A percentile compares a stretch with the other conserved stretches of the same genome.
phyloP scores from a whole-genome alignment of 2,113 vertebrate genomes.

The Psettodes erumei region DNA sequence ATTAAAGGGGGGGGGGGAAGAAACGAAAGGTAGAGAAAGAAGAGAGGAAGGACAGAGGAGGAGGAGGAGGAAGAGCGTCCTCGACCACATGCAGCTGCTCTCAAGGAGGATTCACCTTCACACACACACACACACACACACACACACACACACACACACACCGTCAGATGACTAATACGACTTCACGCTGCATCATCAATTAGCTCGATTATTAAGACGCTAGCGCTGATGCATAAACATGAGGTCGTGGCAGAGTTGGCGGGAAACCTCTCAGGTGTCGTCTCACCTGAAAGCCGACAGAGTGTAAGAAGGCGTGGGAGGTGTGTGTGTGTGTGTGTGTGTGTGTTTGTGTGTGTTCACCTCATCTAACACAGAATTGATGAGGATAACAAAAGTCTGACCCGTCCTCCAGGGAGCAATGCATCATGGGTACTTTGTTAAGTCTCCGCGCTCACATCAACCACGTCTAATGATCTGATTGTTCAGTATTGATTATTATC shows the following conservation, averaged over 20 bases:
- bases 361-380: no score
- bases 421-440: slow-evolving; percentile 47
- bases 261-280: no score
- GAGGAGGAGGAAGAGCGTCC: background rate
- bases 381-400: no score
- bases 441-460: no score
- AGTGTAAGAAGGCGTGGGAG: background rate
- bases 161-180: slow-evolving; percentile 16
- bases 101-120: slow-evolving; percentile 40
- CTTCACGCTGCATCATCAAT: slow-evolving; percentile 23
- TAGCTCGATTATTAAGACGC: slow-evolving; percentile 14
- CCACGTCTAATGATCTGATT: no score
- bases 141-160: no score
- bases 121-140: no score
- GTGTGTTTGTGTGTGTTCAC: no score
- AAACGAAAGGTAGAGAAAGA: background rate
- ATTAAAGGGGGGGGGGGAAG: background rate
- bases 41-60: background rate
- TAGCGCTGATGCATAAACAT: background rate
- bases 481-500: no score
- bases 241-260: background rate
- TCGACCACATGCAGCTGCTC: slow-evolving; percentile 28
- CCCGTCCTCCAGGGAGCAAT: slow-evolving; percentile 15
- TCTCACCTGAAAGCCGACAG: no score
- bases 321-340: no score